These are phyloP conservation scores for Cyphomyrmex costatus DNA, from an alignment of 1,140 invertebrate genomes.

Conservation along the genomic window DNA sequence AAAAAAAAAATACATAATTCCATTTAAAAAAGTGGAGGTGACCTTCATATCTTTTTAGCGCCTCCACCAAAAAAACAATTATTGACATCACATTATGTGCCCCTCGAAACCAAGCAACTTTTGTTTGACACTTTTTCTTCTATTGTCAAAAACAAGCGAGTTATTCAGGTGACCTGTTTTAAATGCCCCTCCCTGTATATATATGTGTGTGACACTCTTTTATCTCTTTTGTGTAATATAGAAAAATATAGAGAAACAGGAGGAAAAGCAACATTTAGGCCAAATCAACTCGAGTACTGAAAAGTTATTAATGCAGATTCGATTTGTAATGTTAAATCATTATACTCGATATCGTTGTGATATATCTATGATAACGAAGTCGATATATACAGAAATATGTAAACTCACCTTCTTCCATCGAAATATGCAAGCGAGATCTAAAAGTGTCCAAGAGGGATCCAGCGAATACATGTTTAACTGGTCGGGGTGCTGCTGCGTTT, in stretches of 20 bases:
- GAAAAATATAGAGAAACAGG: neutral
- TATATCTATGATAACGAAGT: neutral
- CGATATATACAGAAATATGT: neutral
- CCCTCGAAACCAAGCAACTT: no score
- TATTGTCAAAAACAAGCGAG: no score
- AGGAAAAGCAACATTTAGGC: neutral
- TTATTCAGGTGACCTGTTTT: no score
- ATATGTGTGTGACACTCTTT: no score
- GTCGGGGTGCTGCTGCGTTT: neutral
- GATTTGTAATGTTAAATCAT: neutral
- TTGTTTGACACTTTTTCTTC: no score
- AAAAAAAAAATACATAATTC: no score
- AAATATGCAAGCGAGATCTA: constrained; percentile 83
- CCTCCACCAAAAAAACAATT: no score
- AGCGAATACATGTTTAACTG: constrained; percentile 61
- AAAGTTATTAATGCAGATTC: neutral
- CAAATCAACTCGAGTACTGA: neutral
- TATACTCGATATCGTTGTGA: no score
- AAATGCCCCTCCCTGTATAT: no score
- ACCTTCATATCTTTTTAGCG: no score
- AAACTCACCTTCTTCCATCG: constrained; percentile 82
- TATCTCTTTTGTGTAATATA: neutral
- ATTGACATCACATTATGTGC: no score
- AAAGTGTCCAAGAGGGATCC: constrained; percentile 82
- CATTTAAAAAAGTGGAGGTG: no score